A percentile compares a stretch with the other conserved stretches of the same genome.
Conservation (phyloP, 2,888 invertebrate genomes). For the Perizoma affinitatum region DNA sequence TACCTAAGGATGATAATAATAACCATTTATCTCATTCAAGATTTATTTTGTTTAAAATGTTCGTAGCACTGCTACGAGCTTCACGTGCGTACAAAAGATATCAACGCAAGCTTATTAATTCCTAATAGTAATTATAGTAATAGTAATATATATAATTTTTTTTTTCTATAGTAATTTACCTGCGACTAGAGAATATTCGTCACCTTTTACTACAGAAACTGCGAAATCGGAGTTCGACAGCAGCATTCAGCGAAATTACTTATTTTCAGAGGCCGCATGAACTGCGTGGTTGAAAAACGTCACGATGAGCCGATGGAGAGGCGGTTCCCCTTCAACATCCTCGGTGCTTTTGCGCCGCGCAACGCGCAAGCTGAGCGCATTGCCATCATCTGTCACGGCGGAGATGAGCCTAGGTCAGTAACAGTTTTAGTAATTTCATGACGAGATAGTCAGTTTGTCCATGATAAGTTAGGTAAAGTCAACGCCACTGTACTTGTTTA, state of each 20-base stretch:
- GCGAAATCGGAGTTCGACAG: too few species aligned
- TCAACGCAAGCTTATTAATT: constrained; percentile 7
- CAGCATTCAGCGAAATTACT: neutral
- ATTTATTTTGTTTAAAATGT: constrained; percentile 4
- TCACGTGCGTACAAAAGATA: constrained; percentile 10
- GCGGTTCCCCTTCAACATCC: constrained; percentile 79
- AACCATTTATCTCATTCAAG: constrained; percentile 5
- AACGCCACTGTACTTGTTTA: too few species aligned
- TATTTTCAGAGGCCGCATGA: constrained; percentile 89
- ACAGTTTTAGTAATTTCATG: too few species aligned
- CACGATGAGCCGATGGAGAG: constrained; percentile 91
- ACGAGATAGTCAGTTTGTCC: too few species aligned
- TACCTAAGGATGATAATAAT: neutral
- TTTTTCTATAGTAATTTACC: too few species aligned
- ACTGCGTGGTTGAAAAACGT: constrained; percentile 94
- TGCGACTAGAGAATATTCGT: too few species aligned
- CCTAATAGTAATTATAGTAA: too few species aligned
- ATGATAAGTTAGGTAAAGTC: too few species aligned
- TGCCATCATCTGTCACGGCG: constrained; percentile 94
- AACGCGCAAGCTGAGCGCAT: constrained; percentile 91
- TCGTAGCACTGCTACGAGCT: constrained; percentile 17
- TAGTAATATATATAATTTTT: too few species aligned
- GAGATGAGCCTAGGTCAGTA: constrained; percentile 84
- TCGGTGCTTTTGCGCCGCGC: constrained; percentile 74
- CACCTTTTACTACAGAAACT: too few species aligned